Evolutionary conservation across 2,797 vertebrate genomes (phyloP).

Genomic region (Ctenopoma multispine): DNA sequence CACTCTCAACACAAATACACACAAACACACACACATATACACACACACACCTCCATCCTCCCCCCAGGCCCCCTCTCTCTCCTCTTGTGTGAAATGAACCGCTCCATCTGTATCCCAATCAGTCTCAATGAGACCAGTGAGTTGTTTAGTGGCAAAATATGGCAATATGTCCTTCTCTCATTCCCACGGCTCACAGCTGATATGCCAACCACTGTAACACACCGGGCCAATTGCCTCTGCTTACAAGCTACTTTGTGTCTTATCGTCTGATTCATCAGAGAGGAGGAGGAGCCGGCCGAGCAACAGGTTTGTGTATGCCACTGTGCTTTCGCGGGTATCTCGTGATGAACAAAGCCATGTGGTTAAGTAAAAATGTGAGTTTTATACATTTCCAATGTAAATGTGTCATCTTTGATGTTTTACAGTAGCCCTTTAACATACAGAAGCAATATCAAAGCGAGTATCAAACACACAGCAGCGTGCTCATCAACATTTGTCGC

Average conservation of each 20-base stretch:
- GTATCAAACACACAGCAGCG: conserved; percentile 12
- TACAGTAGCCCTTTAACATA: neutral
- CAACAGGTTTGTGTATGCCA: conserved; percentile 43
- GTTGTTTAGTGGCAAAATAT: conserved; percentile 52
- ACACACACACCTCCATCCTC: conserved; percentile 12
- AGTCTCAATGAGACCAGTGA: conserved; percentile 62
- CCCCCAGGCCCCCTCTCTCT: neutral
- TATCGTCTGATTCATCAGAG: conserved; percentile 64
- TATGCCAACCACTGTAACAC: conserved; percentile 64
- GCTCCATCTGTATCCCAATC: conserved; percentile 69
- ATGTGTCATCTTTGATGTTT: conserved; percentile 37
- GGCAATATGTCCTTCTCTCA: conserved; percentile 51
- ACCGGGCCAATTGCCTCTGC: conserved; percentile 64
- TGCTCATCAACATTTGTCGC: conserved; percentile 18
- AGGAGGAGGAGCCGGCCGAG: conserved; percentile 41
- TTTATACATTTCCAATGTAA: conserved; percentile 16
- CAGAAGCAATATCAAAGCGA: conserved; percentile 15
- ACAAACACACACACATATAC: conserved; percentile 8
- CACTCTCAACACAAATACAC: conserved; percentile 6
- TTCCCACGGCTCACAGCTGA: conserved; percentile 57
- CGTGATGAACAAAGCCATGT: conserved; percentile 17
- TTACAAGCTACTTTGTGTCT: conserved; percentile 67
- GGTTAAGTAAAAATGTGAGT: conserved; percentile 25
- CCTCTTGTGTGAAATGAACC: conserved; percentile 64
- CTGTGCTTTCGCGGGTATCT: conserved; percentile 25